Conservation (phyloP, 2,888 invertebrate genomes). For the Penaeus monodon region DNA sequence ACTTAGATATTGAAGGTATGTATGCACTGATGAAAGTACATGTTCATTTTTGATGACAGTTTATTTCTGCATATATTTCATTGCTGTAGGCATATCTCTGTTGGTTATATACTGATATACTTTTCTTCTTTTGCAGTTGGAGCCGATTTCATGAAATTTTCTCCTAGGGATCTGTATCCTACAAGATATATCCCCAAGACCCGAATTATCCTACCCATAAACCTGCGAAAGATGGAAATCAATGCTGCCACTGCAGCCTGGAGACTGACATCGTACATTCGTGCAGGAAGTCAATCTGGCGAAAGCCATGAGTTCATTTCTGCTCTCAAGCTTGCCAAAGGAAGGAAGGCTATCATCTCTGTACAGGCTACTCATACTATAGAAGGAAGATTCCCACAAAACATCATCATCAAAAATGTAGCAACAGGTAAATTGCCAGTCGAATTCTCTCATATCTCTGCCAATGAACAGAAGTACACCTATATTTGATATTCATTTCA, state of each 20-base stretch:
- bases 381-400: background rate
- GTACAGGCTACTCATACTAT: background rate
- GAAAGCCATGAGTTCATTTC: slow-evolving; percentile 11
- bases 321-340: slow-evolving; percentile 2
- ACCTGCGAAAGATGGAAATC: slow-evolving; percentile 24
- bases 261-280: slow-evolving; percentile 3
- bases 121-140: background rate
- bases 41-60: too few species aligned
- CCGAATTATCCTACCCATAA: background rate
- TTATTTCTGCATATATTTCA: too few species aligned
- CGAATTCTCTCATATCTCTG: too few species aligned
- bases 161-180: background rate
- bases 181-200: background rate
- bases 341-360: background rate
- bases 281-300: slow-evolving; percentile 10
- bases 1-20: slow-evolving; percentile 19
- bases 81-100: too few species aligned
- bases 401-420: background rate
- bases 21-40: too few species aligned
- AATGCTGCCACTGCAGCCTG: slow-evolving; percentile 12
- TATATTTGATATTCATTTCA: too few species aligned
- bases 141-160: background rate
- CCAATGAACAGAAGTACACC: too few species aligned
- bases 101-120: too few species aligned
- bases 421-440: background rate